phyloP scores from a whole-genome alignment of 1,140 invertebrate genomes.

The Drepana arcuata region DNA sequence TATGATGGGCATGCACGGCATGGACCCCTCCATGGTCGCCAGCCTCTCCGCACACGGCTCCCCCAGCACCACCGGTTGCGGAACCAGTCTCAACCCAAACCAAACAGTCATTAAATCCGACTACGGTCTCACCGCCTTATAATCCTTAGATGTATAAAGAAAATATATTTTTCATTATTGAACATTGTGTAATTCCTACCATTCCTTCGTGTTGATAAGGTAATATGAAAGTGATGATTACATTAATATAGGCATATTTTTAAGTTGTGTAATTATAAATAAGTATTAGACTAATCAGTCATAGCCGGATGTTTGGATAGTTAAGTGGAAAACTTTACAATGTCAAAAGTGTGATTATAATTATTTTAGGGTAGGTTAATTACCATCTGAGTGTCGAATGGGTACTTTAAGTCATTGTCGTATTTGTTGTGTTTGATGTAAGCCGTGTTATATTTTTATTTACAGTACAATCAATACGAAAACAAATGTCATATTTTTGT shows the following conservation, averaged over 20 bases:
- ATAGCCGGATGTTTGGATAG: slow-evolving; percentile 60
- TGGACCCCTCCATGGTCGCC: slow-evolving; percentile 52
- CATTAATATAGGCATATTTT: slow-evolving; percentile 44
- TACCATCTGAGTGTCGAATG: slow-evolving; percentile 45
- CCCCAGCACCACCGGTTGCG: slow-evolving; percentile 52
- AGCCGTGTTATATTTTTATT: slow-evolving; percentile 4
- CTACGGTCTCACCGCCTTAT: slow-evolving; percentile 72
- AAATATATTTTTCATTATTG: slow-evolving; percentile 60
- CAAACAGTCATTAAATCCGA: slow-evolving; percentile 69
- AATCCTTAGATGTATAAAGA: slow-evolving; percentile 61
- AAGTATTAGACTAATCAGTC: slow-evolving; percentile 51
- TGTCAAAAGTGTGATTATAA: slow-evolving; percentile 67
- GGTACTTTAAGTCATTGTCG: slow-evolving; percentile 63
- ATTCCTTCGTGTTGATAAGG: slow-evolving; percentile 63
- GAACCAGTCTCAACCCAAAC: slow-evolving; percentile 48
- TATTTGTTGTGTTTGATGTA: slow-evolving; percentile 13
- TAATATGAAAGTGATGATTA: slow-evolving; percentile 61
- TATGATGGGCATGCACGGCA: slow-evolving; percentile 63
- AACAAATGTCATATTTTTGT: too few relatives aligned
- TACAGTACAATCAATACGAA: slow-evolving; percentile 3
- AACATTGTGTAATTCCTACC: slow-evolving; percentile 54
- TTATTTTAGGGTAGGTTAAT: slow-evolving; percentile 57
- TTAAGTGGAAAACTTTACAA: slow-evolving; percentile 65
- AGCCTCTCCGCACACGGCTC: slow-evolving; percentile 58
- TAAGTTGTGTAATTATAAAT: slow-evolving; percentile 57